Base-by-base conservation (phyloP, 2,113 vertebrate genomes). In the Pseudorhombus dupliciocellatus region DNA sequence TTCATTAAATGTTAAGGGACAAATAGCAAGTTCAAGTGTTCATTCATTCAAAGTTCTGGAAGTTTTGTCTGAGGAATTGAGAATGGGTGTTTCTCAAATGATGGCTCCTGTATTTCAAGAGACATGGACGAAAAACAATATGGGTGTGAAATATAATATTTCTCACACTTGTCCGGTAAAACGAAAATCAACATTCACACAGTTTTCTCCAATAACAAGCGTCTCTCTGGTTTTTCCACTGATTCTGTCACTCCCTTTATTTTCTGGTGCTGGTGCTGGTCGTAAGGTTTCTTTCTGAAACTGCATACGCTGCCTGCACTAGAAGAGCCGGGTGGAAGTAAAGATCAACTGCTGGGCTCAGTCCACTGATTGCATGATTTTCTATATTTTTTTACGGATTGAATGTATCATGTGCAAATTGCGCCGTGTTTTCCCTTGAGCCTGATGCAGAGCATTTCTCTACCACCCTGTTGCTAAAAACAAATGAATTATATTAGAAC, bases 1-100 rank as follows among this genome's bases (percentile, higher is more conserved):
- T 88, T 82, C 18, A 75, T 88, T 69, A 42, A 75, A 74, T 11
- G 60, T 77, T 50, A n/a, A 73, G 50, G 56, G 65, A 31, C 20
- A 61, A 80, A 83, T 48, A 67, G 22, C n/a, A 50, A 25, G 26
- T 24, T 24, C 52, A 54, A 65, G 24, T 34, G 18, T 57, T 73
- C 16, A 30, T 40, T 72, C 18, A n/a, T n/a, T n/a, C 52, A 66
- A 26, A 40, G 30, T 73, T 70, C n/a, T n/a, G n/a, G n/a, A n/a
- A n/a, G n/a, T n/a, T n/a, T n/a, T 30, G 18, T 28, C 4, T 3
- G 12, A 52, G 1, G 54, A 4, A 26, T 64, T 30, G 31, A 66
- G 53, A 30, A 22, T 28, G 21, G 4, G 2, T 14, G 52, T 63
- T 52, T 65, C 2, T 37, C 58, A 28, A 22, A 26, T 16, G 40